phyloP scores from a whole-genome alignment of 2,888 invertebrate genomes.

The Amblyjoppa proteus region DNA sequence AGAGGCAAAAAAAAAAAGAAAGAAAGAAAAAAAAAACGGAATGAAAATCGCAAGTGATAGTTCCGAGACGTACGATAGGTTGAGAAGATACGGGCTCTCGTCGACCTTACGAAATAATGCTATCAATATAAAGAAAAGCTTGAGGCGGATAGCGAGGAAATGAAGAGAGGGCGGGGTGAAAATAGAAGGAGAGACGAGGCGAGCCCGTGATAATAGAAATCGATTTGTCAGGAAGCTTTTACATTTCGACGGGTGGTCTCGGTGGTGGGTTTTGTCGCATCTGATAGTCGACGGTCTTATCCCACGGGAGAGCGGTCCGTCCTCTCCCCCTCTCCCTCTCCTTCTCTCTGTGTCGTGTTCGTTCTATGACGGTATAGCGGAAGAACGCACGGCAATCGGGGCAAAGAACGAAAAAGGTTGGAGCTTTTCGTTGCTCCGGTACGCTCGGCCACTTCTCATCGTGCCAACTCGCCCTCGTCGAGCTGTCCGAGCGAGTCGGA shows the following conservation, averaged over 20 bases:
- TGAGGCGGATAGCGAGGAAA: slow-evolving; percentile 16
- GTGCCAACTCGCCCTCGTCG: slow-evolving; percentile 40
- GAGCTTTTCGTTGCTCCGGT: slow-evolving; percentile 52
- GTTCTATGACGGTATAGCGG: slow-evolving; percentile 52
- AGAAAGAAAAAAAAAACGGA: slow-evolving; percentile 21
- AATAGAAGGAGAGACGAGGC: slow-evolving; percentile 55
- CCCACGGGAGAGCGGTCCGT: slow-evolving; percentile 63
- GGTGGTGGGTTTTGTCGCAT: slow-evolving; percentile 63
- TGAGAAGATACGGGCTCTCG: slow-evolving; percentile 55
- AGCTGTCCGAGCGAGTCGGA: slow-evolving; percentile 55
- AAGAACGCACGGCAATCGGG: slow-evolving; percentile 7
- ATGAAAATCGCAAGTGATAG: slow-evolving; percentile 46
- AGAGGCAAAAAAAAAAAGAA: background rate
- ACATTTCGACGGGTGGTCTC: slow-evolving; percentile 71
- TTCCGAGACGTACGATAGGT: slow-evolving; percentile 40
- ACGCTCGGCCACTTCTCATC: slow-evolving; percentile 63
- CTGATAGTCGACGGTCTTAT: slow-evolving; percentile 66
- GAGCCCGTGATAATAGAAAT: slow-evolving; percentile 76
- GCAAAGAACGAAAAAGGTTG: slow-evolving; percentile 46
- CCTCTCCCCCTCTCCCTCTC: background rate
- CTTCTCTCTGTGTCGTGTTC: slow-evolving; percentile 45
- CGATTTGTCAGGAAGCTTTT: slow-evolving; percentile 79
- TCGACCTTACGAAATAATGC: slow-evolving; percentile 70
- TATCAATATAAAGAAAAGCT: slow-evolving; percentile 66
- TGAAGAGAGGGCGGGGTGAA: background rate